phyloP scores from a whole-genome alignment of 2,888 invertebrate genomes.

The Dolichopus griseipennis region DNA sequence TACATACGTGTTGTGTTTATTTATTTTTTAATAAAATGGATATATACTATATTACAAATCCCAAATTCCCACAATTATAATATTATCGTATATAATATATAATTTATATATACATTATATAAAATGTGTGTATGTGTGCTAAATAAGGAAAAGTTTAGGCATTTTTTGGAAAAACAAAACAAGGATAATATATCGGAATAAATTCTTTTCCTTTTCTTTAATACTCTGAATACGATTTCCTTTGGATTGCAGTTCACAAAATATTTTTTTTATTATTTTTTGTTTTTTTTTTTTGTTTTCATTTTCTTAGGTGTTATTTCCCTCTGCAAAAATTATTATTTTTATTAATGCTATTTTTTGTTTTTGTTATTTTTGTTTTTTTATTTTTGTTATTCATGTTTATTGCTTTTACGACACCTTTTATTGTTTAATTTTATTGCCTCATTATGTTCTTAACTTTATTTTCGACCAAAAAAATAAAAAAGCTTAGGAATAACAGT shows the following conservation, averaged over 20 bases:
- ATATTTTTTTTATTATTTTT: background rate
- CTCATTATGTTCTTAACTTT: slow-evolving; percentile 6
- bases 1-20: slow-evolving; percentile 1
- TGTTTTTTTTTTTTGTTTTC: background rate
- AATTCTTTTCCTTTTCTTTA: too few species aligned
- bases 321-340: too few species aligned
- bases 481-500: background rate
- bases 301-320: background rate
- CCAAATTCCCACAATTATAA: background rate
- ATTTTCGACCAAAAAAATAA: background rate
- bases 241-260: too few species aligned
- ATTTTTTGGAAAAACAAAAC: background rate
- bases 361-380: background rate
- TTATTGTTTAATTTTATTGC: slow-evolving; percentile 6
- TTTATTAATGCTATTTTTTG: background rate
- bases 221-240: too few species aligned
- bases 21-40: background rate
- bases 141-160: background rate
- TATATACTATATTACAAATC: background rate
- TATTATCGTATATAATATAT: too few species aligned
- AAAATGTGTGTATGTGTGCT: too few species aligned
- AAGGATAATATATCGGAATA: too few species aligned
- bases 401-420: slow-evolving; percentile 6
- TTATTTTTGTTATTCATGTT: background rate
- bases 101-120: too few species aligned